These are phyloP conservation scores for Odontesthes bonariensis DNA, from an alignment of 2,113 vertebrate genomes.

Conservation along the genomic window DNA sequence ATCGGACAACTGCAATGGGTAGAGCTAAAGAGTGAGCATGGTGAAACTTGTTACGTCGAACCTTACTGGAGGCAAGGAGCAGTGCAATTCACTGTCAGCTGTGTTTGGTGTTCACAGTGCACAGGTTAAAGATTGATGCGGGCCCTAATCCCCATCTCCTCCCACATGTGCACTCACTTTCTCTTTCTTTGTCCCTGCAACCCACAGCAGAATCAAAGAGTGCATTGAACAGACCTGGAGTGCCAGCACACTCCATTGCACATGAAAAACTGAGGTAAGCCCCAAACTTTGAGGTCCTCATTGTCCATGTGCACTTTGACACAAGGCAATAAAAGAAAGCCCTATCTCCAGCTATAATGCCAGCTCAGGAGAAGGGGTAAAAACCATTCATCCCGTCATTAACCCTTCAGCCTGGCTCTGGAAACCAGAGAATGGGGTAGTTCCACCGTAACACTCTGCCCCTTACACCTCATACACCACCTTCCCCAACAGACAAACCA, in stretches of 20 bases:
- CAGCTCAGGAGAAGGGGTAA: constrained; percentile 70
- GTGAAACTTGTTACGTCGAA: constrained; percentile 34
- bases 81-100: constrained; percentile 42
- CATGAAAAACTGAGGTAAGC: constrained; percentile 78
- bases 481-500: constrained; percentile 53
- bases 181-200: constrained; percentile 62
- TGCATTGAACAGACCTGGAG: constrained; percentile 72
- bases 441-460: constrained; percentile 72
- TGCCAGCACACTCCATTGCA: constrained; percentile 78
- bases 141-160: constrained; percentile 67
- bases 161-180: constrained; percentile 65
- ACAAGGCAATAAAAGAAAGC: constrained; percentile 66
- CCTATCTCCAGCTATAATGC: constrained; percentile 71
- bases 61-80: constrained; percentile 24
- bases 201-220: constrained; percentile 68
- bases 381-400: constrained; percentile 76
- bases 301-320: constrained; percentile 75
- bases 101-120: constrained; percentile 51
- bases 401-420: constrained; percentile 73
- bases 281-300: constrained; percentile 69
- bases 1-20: background rate
- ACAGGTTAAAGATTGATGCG: constrained; percentile 78
- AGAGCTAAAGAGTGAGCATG: background rate
- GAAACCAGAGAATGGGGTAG: constrained; percentile 74
- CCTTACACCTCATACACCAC: constrained; percentile 64